Base-by-base conservation (phyloP, 2,888 invertebrate genomes). In the Drosophila multiciliata region DNA sequence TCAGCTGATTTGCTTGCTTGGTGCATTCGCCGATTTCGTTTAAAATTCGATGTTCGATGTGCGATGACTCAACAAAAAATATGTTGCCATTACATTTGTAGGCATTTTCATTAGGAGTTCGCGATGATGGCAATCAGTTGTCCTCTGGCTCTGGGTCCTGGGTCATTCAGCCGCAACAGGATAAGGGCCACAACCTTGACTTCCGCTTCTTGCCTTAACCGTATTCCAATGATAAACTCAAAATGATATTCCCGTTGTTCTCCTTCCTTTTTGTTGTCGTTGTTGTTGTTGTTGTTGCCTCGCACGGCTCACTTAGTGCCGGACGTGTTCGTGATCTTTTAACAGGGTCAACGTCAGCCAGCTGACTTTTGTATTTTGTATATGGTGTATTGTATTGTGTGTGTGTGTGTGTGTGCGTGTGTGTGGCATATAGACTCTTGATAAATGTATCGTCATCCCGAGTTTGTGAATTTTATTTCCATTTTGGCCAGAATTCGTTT, bases 101-200 rank as follows among this genome's bases (percentile, higher is more conserved):
- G 83, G 84, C 82, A 83, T 82, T 84, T 85, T 85, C 88, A 84
- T 87, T 84, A 85, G 78, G 76, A 69, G 63, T 57, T 58, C 78
- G 66, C 85, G 78, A 82, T 79, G 82, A 82, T 74, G 83, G 86
- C 74, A 82, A 83, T 87, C 83, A 84, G 82, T 87, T 83, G 69
- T 49, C 36, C 54, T n/a, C 32, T 50, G 26, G 49, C 17, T 26
- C 49, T 9, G 49, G 23, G 35, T 26, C 20, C 66, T 75, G 73
- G 78, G 66, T 81, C 81, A 80, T 80, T 78, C 78, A 72, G 81
- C 78, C 80, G 75, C 78, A 80, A 78, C 81, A 81, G 80, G 80
- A 80, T 80, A 85, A 82, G 80, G 71, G 71, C 80, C 85, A 79
- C 66, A 52, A 66, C 54, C 57, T 54, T 68, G 75, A 78, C 72